A percentile compares a stretch with the other conserved stretches of the same genome.
These are phyloP conservation scores for Silurus glanis DNA, from an alignment of 2,113 vertebrate species.

Conservation along the genomic window DNA sequence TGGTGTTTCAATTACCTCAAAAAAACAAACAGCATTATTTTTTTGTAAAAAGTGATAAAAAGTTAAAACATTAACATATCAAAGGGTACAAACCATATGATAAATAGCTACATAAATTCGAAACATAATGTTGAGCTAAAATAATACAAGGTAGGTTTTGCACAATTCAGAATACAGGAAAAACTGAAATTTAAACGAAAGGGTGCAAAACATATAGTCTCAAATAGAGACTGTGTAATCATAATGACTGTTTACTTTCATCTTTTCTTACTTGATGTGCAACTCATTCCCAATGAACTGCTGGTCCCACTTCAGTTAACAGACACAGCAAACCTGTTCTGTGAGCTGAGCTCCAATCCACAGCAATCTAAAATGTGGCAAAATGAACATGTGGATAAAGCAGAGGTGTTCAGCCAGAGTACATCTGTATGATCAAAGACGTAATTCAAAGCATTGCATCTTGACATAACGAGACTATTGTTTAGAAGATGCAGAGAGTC, in stretches of 20 bases:
- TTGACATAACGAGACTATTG: background rate
- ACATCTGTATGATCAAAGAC: background rate
- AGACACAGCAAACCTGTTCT: background rate
- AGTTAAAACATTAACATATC: background rate
- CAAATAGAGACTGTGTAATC: background rate
- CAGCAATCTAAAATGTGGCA: background rate
- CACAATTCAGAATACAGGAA: background rate
- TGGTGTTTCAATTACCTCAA: slow-evolving; percentile 31
- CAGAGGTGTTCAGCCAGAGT: background rate
- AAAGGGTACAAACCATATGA: background rate
- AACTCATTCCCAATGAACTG: background rate
- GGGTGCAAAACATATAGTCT: background rate
- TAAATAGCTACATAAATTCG: background rate
- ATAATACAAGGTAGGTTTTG: background rate
- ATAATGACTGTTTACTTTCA: background rate
- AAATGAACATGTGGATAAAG: background rate
- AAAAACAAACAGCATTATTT: slow-evolving; percentile 22
- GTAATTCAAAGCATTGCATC: background rate
- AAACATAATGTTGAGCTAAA: background rate
- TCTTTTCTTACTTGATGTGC: background rate
- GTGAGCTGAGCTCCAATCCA: background rate
- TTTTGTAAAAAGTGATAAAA: slow-evolving; percentile 32
- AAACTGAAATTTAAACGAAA: background rate
- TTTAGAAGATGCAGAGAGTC: background rate
- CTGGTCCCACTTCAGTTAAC: background rate